A percentile compares a stretch with the other conserved stretches of the same genome.
These are phyloP conservation scores for Julus scandinavius DNA, from an alignment of 2,888 invertebrate genomes.

Conservation along the genomic window DNA sequence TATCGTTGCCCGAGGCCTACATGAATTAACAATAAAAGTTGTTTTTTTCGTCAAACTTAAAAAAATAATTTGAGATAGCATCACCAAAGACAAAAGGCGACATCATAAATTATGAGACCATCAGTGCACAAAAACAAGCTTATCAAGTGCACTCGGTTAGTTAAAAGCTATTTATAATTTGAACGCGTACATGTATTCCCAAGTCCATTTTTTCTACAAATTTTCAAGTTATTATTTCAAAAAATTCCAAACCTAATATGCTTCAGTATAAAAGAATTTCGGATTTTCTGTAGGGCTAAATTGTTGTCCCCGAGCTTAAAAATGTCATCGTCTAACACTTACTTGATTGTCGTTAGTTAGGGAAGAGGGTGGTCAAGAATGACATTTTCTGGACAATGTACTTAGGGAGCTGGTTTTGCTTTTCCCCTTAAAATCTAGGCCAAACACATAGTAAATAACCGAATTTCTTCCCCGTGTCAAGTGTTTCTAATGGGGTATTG, in stretches of 20 bases:
- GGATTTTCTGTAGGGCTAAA: not conserved
- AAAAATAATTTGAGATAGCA: slow-evolving; percentile 20
- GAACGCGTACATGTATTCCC: not conserved
- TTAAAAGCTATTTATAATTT: slow-evolving; percentile 18
- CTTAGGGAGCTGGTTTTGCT: slow-evolving; percentile 36
- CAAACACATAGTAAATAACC: slow-evolving; percentile 24
- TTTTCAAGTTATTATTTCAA: not conserved
- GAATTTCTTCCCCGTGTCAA: not conserved
- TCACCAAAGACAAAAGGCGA: slow-evolving; percentile 40
- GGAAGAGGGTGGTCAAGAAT: slow-evolving; percentile 34
- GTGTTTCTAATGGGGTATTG: not conserved
- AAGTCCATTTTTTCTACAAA: not conserved
- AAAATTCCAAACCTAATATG: not conserved
- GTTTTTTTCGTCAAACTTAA: not conserved
- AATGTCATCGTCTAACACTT: slow-evolving; percentile 3
- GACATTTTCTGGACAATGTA: slow-evolving; percentile 46
- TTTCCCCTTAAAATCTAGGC: slow-evolving; percentile 20
- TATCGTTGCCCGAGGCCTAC: slow-evolving; percentile 20
- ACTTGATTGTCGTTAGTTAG: slow-evolving; percentile 37
- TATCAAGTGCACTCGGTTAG: not conserved
- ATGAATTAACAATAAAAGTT: slow-evolving; percentile 36
- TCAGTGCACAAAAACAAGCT: not conserved
- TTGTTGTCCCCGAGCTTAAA: not conserved
- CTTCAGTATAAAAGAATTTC: not conserved
- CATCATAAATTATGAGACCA: slow-evolving; percentile 24